These are phyloP conservation scores for Delichon dasypus DNA, from an alignment of 2,797 vertebrate genomes.

Conservation along the genomic window DNA sequence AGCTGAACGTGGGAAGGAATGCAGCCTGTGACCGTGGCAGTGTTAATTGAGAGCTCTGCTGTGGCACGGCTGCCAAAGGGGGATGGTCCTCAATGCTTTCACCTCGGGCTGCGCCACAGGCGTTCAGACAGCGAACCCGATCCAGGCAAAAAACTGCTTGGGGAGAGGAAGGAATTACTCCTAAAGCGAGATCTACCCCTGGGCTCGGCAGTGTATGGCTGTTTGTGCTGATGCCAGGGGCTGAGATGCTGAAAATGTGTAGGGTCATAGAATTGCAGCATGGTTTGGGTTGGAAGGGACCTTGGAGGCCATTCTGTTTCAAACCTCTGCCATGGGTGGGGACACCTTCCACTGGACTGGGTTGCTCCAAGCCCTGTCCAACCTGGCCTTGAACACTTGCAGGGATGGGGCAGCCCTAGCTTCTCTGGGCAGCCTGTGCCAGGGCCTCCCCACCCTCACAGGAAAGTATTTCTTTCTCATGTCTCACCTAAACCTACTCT, in stretches of 20 bases:
- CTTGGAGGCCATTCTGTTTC: neutral
- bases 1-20: neutral
- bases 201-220: fast-evolving
- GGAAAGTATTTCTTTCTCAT: neutral
- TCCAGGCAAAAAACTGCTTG: neutral
- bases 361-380: neutral
- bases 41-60: neutral
- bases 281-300: neutral
- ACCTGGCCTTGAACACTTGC: neutral
- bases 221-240: neutral
- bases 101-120: neutral
- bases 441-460: neutral
- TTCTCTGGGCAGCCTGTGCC: neutral
- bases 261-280: neutral
- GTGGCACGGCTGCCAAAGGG: neutral
- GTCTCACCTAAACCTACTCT: neutral
- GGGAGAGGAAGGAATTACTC: neutral
- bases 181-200: fast-evolving
- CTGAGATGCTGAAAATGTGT: neutral
- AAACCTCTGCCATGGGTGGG: neutral
- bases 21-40: neutral
- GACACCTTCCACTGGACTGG: neutral
- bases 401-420: neutral
- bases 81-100: neutral
- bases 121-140: fast-evolving